phyloP scores from a whole-genome alignment of 2,797 vertebrate species.

The Sphenodon punctatus region DNA sequence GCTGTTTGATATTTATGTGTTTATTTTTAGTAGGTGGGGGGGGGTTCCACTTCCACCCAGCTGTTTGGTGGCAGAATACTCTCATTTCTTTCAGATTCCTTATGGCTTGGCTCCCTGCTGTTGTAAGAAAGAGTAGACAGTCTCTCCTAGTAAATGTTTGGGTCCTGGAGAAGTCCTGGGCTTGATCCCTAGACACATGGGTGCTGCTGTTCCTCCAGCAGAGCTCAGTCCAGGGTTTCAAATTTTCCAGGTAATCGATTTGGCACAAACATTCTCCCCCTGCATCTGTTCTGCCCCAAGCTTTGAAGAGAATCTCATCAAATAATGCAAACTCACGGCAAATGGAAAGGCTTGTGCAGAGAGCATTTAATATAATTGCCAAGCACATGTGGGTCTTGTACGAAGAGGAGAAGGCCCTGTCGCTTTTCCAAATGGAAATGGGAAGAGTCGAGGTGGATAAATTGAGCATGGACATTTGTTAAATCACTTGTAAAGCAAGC shows the following conservation, averaged over 20 bases:
- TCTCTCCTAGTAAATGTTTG: too few species aligned
- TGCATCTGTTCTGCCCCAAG: not conserved
- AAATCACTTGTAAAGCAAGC: too few species aligned
- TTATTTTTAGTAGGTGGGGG: not conserved
- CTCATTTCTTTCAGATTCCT: too few species aligned
- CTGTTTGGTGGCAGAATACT: too few species aligned
- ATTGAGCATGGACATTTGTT: too few species aligned
- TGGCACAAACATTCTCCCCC: too few species aligned
- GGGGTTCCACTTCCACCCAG: not conserved
- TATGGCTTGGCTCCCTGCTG: too few species aligned
- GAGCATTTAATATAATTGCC: not conserved
- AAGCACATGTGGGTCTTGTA: not conserved
- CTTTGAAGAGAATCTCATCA: not conserved
- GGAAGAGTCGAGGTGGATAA: not conserved
- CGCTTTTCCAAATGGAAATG: not conserved
- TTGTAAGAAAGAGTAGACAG: not conserved
- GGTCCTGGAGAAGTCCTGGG: not conserved
- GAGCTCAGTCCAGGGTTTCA: rapidly evolving
- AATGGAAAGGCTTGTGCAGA: not conserved
- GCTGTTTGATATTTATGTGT: not conserved
- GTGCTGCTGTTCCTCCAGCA: not conserved
- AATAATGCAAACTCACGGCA: not conserved
- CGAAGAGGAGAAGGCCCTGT: not conserved
- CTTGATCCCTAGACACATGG: not conserved
- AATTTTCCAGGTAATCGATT: not conserved